phyloP scores from a whole-genome alignment of 2,113 vertebrate species.

The Ctenomys sociabilis region DNA sequence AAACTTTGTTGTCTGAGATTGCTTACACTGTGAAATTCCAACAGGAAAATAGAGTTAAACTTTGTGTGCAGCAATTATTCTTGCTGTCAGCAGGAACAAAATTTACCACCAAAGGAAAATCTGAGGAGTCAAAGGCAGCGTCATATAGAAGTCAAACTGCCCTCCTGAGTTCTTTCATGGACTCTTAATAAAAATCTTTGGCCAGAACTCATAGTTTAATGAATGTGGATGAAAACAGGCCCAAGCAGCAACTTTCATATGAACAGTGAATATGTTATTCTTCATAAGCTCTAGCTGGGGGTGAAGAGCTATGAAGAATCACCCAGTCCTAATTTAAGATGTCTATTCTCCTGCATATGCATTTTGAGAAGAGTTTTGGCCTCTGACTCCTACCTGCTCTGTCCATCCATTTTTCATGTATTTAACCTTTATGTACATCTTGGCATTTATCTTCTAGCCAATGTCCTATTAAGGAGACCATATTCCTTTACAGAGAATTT shows the following conservation, averaged over 20 bases:
- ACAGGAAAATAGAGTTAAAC: conserved; percentile 68
- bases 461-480: background rate
- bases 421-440: background rate
- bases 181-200: conserved; percentile 35
- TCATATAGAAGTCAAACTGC: conserved; percentile 49
- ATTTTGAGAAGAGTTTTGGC: background rate
- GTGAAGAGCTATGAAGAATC: background rate
- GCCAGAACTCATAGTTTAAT: conserved; percentile 26
- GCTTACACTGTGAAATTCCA: conserved; percentile 61
- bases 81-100: conserved; percentile 72
- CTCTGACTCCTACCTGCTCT: background rate
- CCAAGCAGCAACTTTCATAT: background rate
- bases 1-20: conserved; percentile 46
- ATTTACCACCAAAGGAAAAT: conserved; percentile 68
- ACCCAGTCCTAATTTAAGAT: background rate
- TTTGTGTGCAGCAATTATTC: conserved; percentile 59
- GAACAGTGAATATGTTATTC: background rate
- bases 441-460: background rate
- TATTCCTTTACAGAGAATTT: background rate
- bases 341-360: background rate
- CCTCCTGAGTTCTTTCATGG: background rate
- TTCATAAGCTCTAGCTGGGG: background rate
- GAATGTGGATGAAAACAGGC: background rate
- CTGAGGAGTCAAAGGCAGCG: conserved; percentile 20
- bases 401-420: background rate